Evolutionary conservation across 1,140 invertebrate genomes (phyloP), one percentile per base, ranked within the genome.

Genomic region (Drosophila nebulosa): DNA sequence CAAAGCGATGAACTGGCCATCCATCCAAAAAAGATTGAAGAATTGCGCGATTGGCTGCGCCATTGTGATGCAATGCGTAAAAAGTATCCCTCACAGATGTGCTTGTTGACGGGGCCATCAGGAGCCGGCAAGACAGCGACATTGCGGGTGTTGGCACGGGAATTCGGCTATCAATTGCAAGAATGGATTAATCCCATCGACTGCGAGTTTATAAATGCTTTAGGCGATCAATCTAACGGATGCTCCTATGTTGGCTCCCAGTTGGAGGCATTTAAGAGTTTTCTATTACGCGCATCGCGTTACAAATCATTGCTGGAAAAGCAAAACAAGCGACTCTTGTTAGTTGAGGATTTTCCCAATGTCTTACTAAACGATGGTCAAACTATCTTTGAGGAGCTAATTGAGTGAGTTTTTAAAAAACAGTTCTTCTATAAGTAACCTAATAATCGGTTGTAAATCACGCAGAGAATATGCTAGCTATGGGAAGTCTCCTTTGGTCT

Each of bases 261-360:
- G 88, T 92, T 93, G 42, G 93, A 94, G 35, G 93, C 92, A 68
- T 96, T 96, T 80, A 86, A 93, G 52, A 94, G 95, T 32, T 96
- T 95, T 88, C 84, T 96, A 26, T 91, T 95, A 59, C 93, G 94
- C 79, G 93, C 94, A 3, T 95, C 95, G 2, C 93, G 95, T 65
- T 96, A 95, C 81, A 93, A 92, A 64, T 95, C 95, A 14, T 78
- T 96, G 24, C 91, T 96, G 36, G 91, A 92, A 30, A 90, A 88
- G 24, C 63, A 65, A 32, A 92, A 93, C 68, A 92, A 92, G 36
- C 93, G 92, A 61, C 68, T 96, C 4, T 91, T 95, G 27, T 84
- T 96, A 0, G 93, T 96, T 3, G 95, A 96, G 91, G 95, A 96
- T 90, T 94, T 96, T 86, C 95, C 95, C n/a, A 96, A 96, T 92